These are phyloP conservation scores for Drosophila sp. DNA, from an alignment of 1,140 invertebrate species.

Conservation along the genomic window DNA sequence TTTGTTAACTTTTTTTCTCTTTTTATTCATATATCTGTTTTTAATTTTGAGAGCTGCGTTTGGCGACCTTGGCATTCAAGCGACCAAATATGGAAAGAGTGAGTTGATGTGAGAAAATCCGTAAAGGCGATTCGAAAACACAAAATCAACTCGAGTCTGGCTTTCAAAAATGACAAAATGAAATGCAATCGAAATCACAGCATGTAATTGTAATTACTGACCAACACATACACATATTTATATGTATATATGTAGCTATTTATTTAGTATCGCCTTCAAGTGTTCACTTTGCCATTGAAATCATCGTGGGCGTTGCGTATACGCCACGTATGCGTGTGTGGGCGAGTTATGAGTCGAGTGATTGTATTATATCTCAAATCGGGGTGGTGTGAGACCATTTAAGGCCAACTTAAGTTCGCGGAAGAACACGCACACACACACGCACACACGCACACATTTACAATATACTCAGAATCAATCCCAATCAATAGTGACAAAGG, in stretches of 20 bases:
- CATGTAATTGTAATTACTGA: slow-evolving; percentile 60
- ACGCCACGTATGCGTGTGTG: slow-evolving; percentile 43
- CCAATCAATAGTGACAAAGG: not conserved
- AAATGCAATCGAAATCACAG: slow-evolving; percentile 56
- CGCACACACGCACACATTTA: too few species aligned
- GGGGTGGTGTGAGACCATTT: slow-evolving; percentile 22
- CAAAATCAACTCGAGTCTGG: slow-evolving; percentile 26
- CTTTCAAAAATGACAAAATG: slow-evolving; percentile 67
- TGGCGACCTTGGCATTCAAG: slow-evolving; percentile 74
- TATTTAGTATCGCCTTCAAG: slow-evolving; percentile 11
- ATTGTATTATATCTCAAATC: not conserved
- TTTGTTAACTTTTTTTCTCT: slow-evolving; percentile 9
- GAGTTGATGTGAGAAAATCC: slow-evolving; percentile 64
- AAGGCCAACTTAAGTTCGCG: slow-evolving; percentile 14
- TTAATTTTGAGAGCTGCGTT: slow-evolving; percentile 36
- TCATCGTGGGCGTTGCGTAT: slow-evolving; percentile 49
- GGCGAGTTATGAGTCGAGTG: slow-evolving; percentile 11
- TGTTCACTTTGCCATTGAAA: slow-evolving; percentile 56
- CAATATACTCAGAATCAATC: too few species aligned
- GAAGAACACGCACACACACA: slow-evolving; percentile 5
- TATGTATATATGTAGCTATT: too few species aligned
- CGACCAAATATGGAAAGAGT: slow-evolving; percentile 71
- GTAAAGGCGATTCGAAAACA: slow-evolving; percentile 24
- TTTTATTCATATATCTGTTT: slow-evolving; percentile 7
- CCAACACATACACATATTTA: slow-evolving; percentile 3